Evolutionary conservation across 2,113 vertebrate genomes (phyloP).

Genomic region (Toxotes chatareus): DNA sequence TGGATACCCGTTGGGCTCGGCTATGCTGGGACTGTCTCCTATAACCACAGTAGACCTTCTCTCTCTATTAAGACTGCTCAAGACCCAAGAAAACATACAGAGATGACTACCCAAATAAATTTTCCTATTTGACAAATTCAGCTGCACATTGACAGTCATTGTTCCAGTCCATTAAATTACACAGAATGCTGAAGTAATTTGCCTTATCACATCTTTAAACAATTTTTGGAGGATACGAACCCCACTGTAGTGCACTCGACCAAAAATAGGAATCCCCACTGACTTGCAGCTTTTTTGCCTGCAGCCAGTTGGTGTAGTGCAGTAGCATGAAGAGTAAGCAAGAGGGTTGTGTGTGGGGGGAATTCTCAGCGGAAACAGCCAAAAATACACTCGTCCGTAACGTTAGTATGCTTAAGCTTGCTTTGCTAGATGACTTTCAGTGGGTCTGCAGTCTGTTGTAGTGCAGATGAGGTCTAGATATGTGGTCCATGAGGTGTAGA

Average conservation of each 20-base stretch:
- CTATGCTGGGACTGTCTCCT: conserved; percentile 60
- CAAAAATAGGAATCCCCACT: conserved; percentile 76
- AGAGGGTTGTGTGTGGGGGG: conserved; percentile 41
- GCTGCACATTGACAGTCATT: conserved; percentile 24
- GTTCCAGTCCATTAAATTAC: conserved; percentile 36
- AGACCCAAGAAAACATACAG: conserved; percentile 45
- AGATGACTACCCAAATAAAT: conserved; percentile 8
- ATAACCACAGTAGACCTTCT: conserved; percentile 75
- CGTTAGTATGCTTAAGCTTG: conserved; percentile 62
- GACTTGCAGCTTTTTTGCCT: conserved; percentile 74
- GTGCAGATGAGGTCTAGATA: conserved; percentile 63
- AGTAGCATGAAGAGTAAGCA: conserved; percentile 59
- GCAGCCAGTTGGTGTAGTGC: conserved; percentile 65
- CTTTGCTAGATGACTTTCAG: conserved; percentile 54
- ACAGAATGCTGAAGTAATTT: conserved; percentile 48
- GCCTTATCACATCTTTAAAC: conserved; percentile 51
- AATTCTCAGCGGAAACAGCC: conserved; percentile 75
- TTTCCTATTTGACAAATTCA: conserved; percentile 43
- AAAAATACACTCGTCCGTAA: conserved; percentile 77
- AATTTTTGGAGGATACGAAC: conserved; percentile 43
- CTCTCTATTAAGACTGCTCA: conserved; percentile 60
- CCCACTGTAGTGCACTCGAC: conserved; percentile 55
- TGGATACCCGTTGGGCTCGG: conserved; percentile 90
- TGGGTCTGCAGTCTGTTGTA: conserved; percentile 66
- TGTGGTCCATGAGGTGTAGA: conserved; percentile 60